A percentile compares a stretch with the other conserved stretches of the same genome.
Conservation (phyloP, 1,140 invertebrate genomes). For the Pteromalus puparum region DNA sequence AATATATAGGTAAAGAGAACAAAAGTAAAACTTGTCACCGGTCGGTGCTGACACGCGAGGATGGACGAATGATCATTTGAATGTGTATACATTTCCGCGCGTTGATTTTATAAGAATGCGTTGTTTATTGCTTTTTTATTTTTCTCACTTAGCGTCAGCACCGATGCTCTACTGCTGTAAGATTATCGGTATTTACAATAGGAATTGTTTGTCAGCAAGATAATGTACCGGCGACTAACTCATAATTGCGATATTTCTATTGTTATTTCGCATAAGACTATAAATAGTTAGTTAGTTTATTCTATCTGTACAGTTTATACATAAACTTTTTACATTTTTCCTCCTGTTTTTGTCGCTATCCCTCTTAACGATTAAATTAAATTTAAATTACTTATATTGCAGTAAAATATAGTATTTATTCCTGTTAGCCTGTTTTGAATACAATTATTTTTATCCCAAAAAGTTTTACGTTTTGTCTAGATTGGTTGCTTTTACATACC, state of each 20-base stretch:
- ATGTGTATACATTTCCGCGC: slow-evolving; percentile 52
- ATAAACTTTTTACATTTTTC: slow-evolving; percentile 51
- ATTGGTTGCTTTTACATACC: background rate
- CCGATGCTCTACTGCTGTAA: slow-evolving; percentile 48
- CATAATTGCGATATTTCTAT: slow-evolving; percentile 44
- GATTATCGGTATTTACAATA: slow-evolving; percentile 55
- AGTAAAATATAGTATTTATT: slow-evolving; percentile 55
- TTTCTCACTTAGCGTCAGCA: slow-evolving; percentile 38
- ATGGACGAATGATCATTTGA: slow-evolving; percentile 49
- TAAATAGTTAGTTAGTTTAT: slow-evolving; percentile 52
- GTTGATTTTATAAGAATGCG: slow-evolving; percentile 54
- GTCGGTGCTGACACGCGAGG: slow-evolving; percentile 61
- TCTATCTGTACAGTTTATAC: slow-evolving; percentile 53
- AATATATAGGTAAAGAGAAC: slow-evolving; percentile 38
- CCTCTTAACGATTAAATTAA: slow-evolving; percentile 45
- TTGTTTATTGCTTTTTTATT: slow-evolving; percentile 44
- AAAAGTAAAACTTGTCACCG: slow-evolving; percentile 51
- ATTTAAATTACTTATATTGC: slow-evolving; percentile 48
- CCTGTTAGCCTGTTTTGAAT: slow-evolving; percentile 36
- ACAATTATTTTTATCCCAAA: slow-evolving; percentile 22
- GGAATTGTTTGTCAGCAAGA: slow-evolving; percentile 55
- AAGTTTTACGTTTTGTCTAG: background rate
- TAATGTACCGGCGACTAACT: slow-evolving; percentile 48
- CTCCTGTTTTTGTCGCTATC: slow-evolving; percentile 15
- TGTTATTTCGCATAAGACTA: slow-evolving; percentile 52